phyloP scores from a whole-genome alignment of 1,140 invertebrate genomes.

The Amyelois transitella region DNA sequence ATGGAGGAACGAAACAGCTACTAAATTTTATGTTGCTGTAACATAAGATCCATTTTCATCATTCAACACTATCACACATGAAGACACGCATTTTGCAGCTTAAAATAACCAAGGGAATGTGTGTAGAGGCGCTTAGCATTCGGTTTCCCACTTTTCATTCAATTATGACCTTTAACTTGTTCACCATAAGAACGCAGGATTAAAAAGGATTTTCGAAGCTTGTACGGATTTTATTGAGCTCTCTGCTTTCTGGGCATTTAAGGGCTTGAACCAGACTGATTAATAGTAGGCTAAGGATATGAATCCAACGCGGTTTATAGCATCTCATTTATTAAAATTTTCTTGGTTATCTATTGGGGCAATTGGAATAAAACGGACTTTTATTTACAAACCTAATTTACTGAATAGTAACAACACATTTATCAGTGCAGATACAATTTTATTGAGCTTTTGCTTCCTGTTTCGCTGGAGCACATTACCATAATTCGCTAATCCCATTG shows the following conservation, averaged over 20 bases:
- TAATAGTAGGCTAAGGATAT: conserved; percentile 25
- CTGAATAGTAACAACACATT: too few relatives aligned
- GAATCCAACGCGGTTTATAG: not conserved
- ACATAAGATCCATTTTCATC: conserved; percentile 40
- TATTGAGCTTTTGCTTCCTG: too few relatives aligned
- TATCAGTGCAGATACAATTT: too few relatives aligned
- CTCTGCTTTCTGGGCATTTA: conserved; percentile 23
- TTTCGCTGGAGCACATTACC: too few relatives aligned
- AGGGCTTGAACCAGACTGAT: conserved; percentile 36
- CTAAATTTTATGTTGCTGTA: conserved; percentile 2
- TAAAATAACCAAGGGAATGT: conserved; percentile 58
- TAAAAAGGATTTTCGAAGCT: conserved; percentile 32
- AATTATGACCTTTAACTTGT: not conserved
- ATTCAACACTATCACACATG: conserved; percentile 48
- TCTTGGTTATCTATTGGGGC: not conserved
- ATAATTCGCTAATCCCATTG: too few relatives aligned
- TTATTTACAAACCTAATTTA: too few relatives aligned
- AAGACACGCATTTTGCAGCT: conserved; percentile 41
- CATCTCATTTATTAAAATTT: not conserved
- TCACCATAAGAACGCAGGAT: not conserved
- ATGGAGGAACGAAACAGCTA: not conserved
- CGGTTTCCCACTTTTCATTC: not conserved
- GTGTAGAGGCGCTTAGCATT: not conserved
- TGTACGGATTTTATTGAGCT: conserved; percentile 48
- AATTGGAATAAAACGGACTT: not conserved